Percentiles rank a stretch among this genome's conserved stretches.
Evolutionary conservation across 2,113 vertebrate genomes (phyloP).

Genomic region (Isurus oxyrinchus): DNA sequence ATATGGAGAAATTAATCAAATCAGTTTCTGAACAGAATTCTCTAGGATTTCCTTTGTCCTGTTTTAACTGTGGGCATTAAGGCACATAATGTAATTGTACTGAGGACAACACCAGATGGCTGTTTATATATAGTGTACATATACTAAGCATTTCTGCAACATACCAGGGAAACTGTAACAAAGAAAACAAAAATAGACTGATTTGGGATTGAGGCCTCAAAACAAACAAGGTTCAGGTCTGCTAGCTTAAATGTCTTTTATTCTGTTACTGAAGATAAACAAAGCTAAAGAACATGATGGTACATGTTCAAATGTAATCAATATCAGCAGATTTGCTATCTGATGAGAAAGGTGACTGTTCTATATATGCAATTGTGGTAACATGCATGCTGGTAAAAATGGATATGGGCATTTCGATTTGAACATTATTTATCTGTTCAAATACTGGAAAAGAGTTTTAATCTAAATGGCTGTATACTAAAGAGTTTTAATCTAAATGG

Average conservation of each 20-base stretch:
- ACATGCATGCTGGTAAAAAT: background rate
- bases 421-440: background rate
- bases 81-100: conserved; percentile 50
- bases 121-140: conserved; percentile 48
- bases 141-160: conserved; percentile 46
- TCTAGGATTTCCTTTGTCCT: conserved; percentile 55
- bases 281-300: background rate
- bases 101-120: conserved; percentile 49
- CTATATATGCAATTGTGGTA: background rate
- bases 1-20: conserved; percentile 49
- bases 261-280: background rate
- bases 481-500: background rate
- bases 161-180: conserved; percentile 7
- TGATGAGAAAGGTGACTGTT: background rate
- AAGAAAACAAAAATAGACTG: conserved; percentile 45
- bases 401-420: background rate
- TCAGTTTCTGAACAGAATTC: conserved; percentile 49
- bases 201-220: conserved; percentile 46
- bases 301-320: background rate
- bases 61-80: conserved; percentile 49
- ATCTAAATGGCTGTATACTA: background rate
- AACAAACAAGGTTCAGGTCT: conserved; percentile 40
- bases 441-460: background rate
- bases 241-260: conserved; percentile 26
- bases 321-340: background rate